These are phyloP conservation scores for Esox masquinongy DNA, from an alignment of 2,797 vertebrate genomes.

Conservation along the genomic window DNA sequence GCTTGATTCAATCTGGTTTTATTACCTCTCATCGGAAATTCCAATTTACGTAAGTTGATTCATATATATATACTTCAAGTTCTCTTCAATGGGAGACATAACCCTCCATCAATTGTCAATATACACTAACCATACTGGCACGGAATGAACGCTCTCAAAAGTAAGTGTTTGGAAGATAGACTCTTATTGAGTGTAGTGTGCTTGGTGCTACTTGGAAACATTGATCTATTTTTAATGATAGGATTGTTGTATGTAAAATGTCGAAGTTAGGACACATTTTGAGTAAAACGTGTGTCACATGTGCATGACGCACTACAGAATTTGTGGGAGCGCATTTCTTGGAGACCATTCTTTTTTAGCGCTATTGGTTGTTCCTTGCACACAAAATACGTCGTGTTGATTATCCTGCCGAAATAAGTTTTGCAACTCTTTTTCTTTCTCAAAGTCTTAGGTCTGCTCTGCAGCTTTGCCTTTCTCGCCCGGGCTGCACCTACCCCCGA, in stretches of 20 bases:
- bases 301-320: neutral
- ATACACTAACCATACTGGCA: constrained; percentile 37
- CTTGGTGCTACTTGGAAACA: neutral
- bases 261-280: neutral
- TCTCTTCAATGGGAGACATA: constrained; percentile 41
- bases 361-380: neutral
- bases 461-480: constrained; percentile 32
- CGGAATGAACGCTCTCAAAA: constrained; percentile 44
- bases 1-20: neutral
- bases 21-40: constrained; percentile 27
- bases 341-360: neutral
- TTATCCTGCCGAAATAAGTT: neutral
- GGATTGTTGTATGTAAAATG: neutral
- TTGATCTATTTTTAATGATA: neutral
- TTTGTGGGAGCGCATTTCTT: neutral
- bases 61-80: constrained; percentile 46
- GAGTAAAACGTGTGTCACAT: neutral
- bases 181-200: neutral
- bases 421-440: neutral
- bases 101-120: neutral
- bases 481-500: constrained; percentile 56
- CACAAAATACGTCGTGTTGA: neutral
- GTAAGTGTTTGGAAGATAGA: constrained; percentile 24
- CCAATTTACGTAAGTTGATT: constrained; percentile 16
- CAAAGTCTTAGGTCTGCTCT: constrained; percentile 37